Conservation (phyloP, 1,140 invertebrate species). For the Archegozetes longisetosus region DNA sequence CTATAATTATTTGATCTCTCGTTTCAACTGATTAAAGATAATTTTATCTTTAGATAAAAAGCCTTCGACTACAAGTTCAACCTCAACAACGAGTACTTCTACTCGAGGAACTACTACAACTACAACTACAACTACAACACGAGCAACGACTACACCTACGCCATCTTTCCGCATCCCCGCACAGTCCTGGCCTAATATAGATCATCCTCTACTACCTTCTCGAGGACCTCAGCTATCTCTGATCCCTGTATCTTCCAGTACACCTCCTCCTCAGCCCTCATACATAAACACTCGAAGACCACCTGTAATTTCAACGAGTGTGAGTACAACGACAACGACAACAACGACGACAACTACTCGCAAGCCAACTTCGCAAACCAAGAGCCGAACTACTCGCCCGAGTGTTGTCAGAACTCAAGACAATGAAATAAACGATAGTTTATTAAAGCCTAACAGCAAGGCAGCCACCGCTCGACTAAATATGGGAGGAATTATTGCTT, state of each 20-base stretch:
- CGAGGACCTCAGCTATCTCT: conserved; percentile 2
- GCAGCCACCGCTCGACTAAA: conserved; percentile 55
- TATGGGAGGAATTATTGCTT: conserved; percentile 64
- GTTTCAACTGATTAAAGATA: background rate
- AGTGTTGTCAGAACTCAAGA: conserved; percentile 41
- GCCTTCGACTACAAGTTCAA: background rate
- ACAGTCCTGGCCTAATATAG: background rate
- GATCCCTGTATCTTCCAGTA: background rate
- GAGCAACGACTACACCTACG: background rate
- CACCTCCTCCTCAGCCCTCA: background rate
- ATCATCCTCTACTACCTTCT: background rate
- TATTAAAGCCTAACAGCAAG: conserved; percentile 31
- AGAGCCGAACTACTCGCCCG: conserved; percentile 20
- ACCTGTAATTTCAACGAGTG: background rate
- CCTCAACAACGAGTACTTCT: conserved; percentile 14
- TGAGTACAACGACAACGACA: background rate
- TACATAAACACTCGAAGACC: background rate
- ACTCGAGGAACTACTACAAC: conserved; percentile 12
- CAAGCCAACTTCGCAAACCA: background rate
- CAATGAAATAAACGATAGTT: conserved; percentile 9
- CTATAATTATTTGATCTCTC: background rate
- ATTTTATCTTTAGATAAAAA: background rate
- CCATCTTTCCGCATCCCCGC: background rate
- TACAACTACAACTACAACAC: conserved; percentile 11
- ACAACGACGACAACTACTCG: conserved; percentile 25